Evolutionary conservation across 2,797 vertebrate species (phyloP).

Genomic region (Aphelocoma californica): DNA sequence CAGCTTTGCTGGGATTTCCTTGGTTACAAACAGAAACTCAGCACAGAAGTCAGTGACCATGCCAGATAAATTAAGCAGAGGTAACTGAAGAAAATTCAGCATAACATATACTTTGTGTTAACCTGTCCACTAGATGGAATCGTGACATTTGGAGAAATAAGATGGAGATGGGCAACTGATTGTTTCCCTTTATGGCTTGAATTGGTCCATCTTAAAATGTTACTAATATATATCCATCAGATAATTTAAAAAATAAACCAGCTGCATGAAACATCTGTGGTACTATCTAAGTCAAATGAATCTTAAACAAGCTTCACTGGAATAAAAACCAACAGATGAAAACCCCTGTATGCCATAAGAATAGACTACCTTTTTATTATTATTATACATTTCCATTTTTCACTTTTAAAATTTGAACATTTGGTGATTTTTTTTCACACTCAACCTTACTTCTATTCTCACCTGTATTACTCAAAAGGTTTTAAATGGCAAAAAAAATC

Average conservation of each 20-base stretch:
- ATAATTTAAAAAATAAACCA: background rate
- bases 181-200: background rate
- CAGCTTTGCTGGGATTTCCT: background rate
- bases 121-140: background rate
- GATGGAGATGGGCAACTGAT: accelerated
- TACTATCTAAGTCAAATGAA: background rate
- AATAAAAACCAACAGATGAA: background rate
- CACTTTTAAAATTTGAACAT: background rate
- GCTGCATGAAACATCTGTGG: background rate
- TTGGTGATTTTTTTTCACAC: background rate
- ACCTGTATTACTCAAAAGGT: background rate
- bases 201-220: background rate
- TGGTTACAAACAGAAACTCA: background rate
- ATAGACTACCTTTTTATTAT: background rate
- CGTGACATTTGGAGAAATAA: background rate
- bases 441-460: background rate
- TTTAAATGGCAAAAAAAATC: background rate
- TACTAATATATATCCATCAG: background rate
- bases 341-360: background rate
- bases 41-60: background rate
- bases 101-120: background rate
- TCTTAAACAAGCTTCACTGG: background rate
- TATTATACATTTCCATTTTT: background rate
- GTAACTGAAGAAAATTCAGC: background rate
- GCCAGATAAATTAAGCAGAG: background rate